Base-by-base conservation (phyloP, 1,140 invertebrate species). In the Bombus confusus region DNA sequence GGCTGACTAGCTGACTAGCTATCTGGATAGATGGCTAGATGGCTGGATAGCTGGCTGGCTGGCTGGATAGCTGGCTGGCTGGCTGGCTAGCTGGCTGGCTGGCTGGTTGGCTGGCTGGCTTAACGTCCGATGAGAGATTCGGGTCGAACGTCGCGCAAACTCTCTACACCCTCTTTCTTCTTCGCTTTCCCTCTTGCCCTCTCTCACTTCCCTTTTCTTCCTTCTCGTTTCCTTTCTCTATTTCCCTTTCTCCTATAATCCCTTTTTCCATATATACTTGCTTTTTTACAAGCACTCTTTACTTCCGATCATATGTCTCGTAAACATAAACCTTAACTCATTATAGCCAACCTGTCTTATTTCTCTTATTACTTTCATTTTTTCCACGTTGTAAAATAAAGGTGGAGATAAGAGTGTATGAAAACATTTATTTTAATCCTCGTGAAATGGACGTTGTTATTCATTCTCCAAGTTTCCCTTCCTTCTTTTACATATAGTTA, bases 121-220 rank as follows among this genome's bases (percentile, higher is more conserved):
- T 88, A 89, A 83, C 77, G 86, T 88, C 79, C 87, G 90, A 91
- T 72, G 87, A 87, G 89, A 87, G 90, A 90, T 86, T 92, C 91
- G 90, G 93, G 93, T 93, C 93, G 93, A 94, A 94, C 90, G 93
- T 93, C 93, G 94, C 94, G 94, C 94, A 94, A 93, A 91, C 93
- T 94, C 92, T 80, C 88, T 92, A 86, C 90, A 82, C 82, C 82
- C 86, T 92, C 80, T 79, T 83, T 84, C 80, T 74, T 90, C 92
- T 90, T 85, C 81, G 78, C 86, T 87, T 87, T 87, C 86, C 87
- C 78, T 85, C 85, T 80, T 8, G 64, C 57, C 47, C 64, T 66
- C 75, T 59, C 39, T 64, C 86, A 9, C 59, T 52, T 59, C 75
- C 57, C 59, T 74, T 62, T 41, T 28, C 78, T 66, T 72, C 66